These are phyloP conservation scores for Halocaridina rubra DNA, from an alignment of 2,888 invertebrate genomes.

Conservation along the genomic window DNA sequence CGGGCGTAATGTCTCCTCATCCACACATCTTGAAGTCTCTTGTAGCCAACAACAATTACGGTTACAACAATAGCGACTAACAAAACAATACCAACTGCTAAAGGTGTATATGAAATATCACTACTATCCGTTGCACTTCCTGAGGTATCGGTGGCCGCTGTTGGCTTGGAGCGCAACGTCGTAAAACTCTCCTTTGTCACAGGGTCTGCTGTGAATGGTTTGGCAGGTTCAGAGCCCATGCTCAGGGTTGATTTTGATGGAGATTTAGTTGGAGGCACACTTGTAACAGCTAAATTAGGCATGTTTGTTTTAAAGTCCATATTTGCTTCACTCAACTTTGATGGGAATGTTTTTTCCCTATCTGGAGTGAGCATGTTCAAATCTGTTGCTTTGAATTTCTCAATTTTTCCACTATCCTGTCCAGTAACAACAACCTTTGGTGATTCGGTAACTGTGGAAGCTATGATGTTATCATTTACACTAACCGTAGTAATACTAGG, in stretches of 20 bases:
- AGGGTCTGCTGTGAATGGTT: not conserved
- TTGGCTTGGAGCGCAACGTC: conserved; percentile 35
- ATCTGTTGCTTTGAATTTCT: not conserved
- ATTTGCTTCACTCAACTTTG: not conserved
- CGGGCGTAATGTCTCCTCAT: conserved; percentile 85
- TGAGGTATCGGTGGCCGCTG: conserved; percentile 40
- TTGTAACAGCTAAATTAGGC: not conserved
- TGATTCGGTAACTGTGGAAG: too few species aligned
- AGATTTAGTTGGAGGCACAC: not conserved
- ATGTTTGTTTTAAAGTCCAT: not conserved
- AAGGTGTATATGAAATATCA: conserved; percentile 72
- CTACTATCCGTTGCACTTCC: conserved; percentile 71
- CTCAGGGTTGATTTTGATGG: too few species aligned
- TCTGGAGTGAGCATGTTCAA: not conserved
- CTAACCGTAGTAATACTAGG: too few species aligned
- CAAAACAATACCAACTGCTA: conserved; percentile 77
- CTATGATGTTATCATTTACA: too few species aligned
- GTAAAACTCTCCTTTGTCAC: not conserved
- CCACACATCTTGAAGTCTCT: conserved; percentile 84
- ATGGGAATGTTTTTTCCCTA: not conserved
- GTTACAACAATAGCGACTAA: conserved; percentile 81
- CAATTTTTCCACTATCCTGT: not conserved
- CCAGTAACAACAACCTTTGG: not conserved
- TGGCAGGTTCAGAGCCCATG: not conserved
- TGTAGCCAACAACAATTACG: conserved; percentile 76